Conservation (phyloP, 2,113 vertebrate genomes). For the Empidonax traillii region DNA sequence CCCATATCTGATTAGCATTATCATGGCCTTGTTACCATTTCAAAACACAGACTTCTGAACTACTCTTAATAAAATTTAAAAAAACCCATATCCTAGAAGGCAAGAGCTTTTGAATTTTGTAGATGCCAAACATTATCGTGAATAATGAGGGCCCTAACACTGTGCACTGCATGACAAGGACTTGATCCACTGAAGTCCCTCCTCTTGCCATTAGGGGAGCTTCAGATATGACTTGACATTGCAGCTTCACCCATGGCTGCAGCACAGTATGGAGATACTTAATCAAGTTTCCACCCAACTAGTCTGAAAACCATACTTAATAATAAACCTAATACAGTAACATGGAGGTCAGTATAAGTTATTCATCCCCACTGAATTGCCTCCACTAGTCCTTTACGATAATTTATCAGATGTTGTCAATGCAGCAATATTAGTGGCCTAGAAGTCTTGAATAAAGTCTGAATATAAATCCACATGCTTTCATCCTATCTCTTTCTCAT, state of each 20-base stretch:
- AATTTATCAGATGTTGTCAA: neutral
- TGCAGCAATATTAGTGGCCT: neutral
- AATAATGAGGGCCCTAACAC: rapidly evolving
- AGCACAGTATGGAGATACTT: neutral
- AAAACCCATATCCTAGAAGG: neutral
- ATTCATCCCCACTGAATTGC: neutral
- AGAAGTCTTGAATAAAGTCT: neutral
- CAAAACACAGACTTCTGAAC: neutral
- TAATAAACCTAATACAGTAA: neutral
- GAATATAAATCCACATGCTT: neutral
- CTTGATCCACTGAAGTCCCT: neutral
- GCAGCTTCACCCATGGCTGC: neutral
- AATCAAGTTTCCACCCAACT: neutral
- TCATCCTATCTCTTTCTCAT: neutral
- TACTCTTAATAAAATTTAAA: neutral
- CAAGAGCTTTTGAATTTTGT: neutral
- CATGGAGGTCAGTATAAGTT: neutral
- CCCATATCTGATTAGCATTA: neutral
- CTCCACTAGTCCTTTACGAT: neutral
- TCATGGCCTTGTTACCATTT: neutral
- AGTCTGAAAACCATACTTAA: neutral
- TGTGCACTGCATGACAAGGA: neutral
- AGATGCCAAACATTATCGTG: neutral
- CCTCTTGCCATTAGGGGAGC: neutral
- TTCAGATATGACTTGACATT: neutral